Evolutionary conservation across 2,113 vertebrate species (phyloP).

Genomic region (Zosterops lateralis): DNA sequence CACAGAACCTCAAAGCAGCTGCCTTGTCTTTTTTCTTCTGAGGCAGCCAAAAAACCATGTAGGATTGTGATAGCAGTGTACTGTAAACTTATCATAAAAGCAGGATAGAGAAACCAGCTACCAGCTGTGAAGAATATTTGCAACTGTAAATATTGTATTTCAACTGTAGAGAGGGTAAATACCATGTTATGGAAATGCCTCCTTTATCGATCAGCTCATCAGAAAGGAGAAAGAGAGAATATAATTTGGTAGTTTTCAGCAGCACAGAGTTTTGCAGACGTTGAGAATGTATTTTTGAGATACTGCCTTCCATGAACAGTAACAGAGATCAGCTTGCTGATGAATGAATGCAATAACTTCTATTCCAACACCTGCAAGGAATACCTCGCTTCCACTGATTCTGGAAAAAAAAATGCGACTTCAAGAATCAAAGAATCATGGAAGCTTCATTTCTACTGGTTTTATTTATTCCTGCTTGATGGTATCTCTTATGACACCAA

Average conservation of each 20-base stretch:
- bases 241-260: conserved; percentile 7
- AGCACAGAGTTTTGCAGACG: background rate
- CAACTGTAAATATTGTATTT: conserved; percentile 57
- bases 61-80: background rate
- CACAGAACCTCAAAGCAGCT: background rate
- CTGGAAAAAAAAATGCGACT: background rate
- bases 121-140: conserved; percentile 64
- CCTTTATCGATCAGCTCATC: conserved; percentile 59
- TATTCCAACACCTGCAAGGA: background rate
- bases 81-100: conserved; percentile 46
- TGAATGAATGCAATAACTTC: background rate
- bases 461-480: background rate
- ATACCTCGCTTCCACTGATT: background rate
- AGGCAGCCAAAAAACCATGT: background rate
- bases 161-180: conserved; percentile 32
- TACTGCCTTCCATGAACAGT: background rate
- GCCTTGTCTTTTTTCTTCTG: background rate
- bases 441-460: background rate
- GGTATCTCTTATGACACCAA: background rate
- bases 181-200: conserved; percentile 44
- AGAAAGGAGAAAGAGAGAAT: conserved; percentile 4
- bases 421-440: background rate
- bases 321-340: conserved; percentile 16
- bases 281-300: conserved; percentile 5
- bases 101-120: conserved; percentile 29